These are phyloP conservation scores for Cinclus mexicanus DNA, from an alignment of 2,113 vertebrate species.

Conservation along the genomic window DNA sequence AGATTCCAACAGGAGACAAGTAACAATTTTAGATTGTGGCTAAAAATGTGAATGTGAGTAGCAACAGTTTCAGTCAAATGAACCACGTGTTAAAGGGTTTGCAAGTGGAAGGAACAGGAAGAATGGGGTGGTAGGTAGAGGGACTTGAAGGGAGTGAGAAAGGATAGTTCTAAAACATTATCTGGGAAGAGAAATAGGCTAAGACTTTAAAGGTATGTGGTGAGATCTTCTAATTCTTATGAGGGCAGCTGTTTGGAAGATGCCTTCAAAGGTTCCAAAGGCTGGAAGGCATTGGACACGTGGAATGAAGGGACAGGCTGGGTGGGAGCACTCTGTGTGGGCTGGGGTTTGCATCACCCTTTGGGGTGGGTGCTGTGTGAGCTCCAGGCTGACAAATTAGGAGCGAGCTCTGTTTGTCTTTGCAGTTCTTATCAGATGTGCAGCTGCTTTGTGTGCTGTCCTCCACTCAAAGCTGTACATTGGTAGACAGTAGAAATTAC, in stretches of 20 bases:
- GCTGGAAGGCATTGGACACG: background rate
- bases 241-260: background rate
- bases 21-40: background rate
- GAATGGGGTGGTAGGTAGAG: background rate
- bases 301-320: background rate
- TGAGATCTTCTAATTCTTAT: background rate
- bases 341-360: background rate
- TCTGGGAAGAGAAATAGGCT: background rate
- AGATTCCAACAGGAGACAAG: background rate
- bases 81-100: background rate
- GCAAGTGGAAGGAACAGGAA: background rate
- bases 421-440: background rate
- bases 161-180: background rate
- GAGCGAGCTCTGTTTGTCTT: background rate
- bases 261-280: background rate
- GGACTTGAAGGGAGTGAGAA: background rate
- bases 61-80: background rate
- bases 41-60: background rate
- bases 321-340: background rate
- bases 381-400: background rate
- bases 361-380: background rate
- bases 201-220: background rate
- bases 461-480: background rate
- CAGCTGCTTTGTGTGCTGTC: background rate
- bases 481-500: background rate